Percentiles rank a stretch among this genome's conserved stretches.
Evolutionary conservation across 2,113 vertebrate species (phyloP).

Genomic region (Prolemur simus): DNA sequence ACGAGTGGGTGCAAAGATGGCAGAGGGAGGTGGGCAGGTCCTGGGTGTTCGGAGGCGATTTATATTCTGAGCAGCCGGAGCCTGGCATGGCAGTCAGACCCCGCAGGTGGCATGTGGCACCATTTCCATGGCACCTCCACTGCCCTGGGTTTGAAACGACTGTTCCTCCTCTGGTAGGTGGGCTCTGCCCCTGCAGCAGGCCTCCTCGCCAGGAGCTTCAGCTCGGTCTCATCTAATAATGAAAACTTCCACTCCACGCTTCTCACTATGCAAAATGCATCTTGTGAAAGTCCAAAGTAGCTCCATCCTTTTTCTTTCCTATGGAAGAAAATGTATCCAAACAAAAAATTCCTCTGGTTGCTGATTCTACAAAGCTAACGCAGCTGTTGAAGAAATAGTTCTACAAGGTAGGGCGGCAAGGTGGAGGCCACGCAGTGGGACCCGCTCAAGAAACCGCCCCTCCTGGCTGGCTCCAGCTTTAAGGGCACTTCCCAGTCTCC

Average conservation of each 20-base stretch:
- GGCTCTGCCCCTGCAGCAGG: constrained; percentile 32
- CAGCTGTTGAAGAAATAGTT: not conserved
- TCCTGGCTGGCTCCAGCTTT: rapidly evolving
- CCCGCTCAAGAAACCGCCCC: rapidly evolving
- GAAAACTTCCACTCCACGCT: not conserved
- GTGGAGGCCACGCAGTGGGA: rapidly evolving
- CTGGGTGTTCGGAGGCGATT: constrained; percentile 57
- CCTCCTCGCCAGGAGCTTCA: not conserved
- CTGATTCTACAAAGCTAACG: not conserved
- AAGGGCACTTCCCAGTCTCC: rapidly evolving
- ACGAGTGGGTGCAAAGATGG: constrained; percentile 61
- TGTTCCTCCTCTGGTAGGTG: constrained; percentile 62
- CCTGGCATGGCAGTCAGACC: constrained; percentile 39
- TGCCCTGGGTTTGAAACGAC: constrained; percentile 61
- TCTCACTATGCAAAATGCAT: not conserved
- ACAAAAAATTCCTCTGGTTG: not conserved
- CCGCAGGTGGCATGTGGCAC: not conserved
- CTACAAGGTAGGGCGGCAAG: too few species aligned
- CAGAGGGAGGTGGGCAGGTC: constrained; percentile 54
- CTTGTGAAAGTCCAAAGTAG: not conserved
- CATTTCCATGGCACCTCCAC: constrained; percentile 46
- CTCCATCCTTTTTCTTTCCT: not conserved
- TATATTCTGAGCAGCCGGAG: constrained; percentile 51
- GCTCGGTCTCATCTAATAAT: not conserved
- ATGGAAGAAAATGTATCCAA: not conserved